Evolutionary conservation across 2,888 invertebrate genomes (phyloP), one percentile per base, ranked within the genome.

Genomic region (Ptychoptera albimana): DNA sequence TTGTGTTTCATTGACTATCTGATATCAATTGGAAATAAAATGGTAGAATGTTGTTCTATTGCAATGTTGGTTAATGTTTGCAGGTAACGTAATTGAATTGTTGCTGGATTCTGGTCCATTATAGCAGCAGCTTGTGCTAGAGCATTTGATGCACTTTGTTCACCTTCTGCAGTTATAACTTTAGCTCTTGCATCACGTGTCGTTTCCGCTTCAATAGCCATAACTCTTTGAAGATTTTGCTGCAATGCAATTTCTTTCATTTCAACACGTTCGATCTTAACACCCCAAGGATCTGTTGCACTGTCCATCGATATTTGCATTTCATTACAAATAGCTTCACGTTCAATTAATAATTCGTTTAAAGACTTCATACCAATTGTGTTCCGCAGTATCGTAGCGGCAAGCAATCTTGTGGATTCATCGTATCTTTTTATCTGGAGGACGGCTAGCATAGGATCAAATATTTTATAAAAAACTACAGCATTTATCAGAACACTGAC

Each of bases 21-120:
- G 3, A 69, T 68, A 67, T 68, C 69, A 69, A 61, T 61, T 53
- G 93, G 93, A 60, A 94, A 93, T 47, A 93, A 82, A 53, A 94
- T 92, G 0, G 92, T 93, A 0, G 91, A 92, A 64, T 92, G 92
- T 68, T 91, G 92, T 68, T 93, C 92, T 0, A 88, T 85, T 1
- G 92, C 87, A 62, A 93, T 91, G 45, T 83, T 82, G 67, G 77
- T 89, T 46, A 94, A 68, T 0, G 93, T 93, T 69, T 94, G 93
- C 35, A 89, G 70, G 60, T 87, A 87, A 12, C 87, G 75, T 13
- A 39, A 23, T 29, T 43, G 42, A 9, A 42, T n/a, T 23, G 85
- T 83, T 2, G 79, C 78, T 7, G 84, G 82, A 53, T 79, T 80
- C 55, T 77, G 74, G 8, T 73, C 71, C 50, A 88, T 81, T 46